Conservation (phyloP, 1,140 invertebrate genomes). For the Conopomorpha cramerella region DNA sequence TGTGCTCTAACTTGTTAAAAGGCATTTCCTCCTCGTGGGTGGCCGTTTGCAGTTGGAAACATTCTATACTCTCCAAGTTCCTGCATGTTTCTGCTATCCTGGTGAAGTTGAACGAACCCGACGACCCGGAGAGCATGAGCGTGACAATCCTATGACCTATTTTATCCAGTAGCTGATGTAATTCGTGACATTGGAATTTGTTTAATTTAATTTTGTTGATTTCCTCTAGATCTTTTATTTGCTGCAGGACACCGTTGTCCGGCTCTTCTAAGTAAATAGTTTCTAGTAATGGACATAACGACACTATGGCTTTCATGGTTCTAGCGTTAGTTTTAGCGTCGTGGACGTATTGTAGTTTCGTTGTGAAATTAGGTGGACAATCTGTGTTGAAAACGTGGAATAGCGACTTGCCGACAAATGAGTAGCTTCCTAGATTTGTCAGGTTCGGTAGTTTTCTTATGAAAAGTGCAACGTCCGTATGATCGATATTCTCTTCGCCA, state of each 20-base stretch:
- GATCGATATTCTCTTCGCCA: conserved; percentile 68
- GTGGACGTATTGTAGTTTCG: conserved; percentile 65
- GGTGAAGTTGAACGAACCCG: conserved; percentile 63
- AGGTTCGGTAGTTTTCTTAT: conserved; percentile 65
- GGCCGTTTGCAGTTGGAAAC: conserved; percentile 64
- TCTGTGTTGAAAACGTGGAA: conserved; percentile 59
- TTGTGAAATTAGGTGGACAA: conserved; percentile 55
- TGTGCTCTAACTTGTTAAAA: conserved; percentile 64
- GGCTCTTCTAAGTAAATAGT: conserved; percentile 66
- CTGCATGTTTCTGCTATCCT: conserved; percentile 62
- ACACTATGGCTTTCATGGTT: conserved; percentile 61
- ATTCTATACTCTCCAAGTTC: conserved; percentile 63
- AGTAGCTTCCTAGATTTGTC: conserved; percentile 65
- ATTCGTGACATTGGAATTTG: conserved; percentile 64
- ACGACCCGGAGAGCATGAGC: conserved; percentile 65
- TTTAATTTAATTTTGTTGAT: conserved; percentile 65
- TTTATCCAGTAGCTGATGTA: conserved; percentile 61
- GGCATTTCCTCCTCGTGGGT: conserved; percentile 61
- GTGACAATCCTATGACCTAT: conserved; percentile 61
- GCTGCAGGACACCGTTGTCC: conserved; percentile 55
- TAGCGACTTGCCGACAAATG: conserved; percentile 65
- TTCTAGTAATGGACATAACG: conserved; percentile 64
- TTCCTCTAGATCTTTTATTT: conserved; percentile 53
- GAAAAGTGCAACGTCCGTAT: conserved; percentile 63
- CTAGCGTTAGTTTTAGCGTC: conserved; percentile 63